Evolutionary conservation across 2,113 vertebrate species (phyloP).

Genomic region (Manacus vitellinus): DNA sequence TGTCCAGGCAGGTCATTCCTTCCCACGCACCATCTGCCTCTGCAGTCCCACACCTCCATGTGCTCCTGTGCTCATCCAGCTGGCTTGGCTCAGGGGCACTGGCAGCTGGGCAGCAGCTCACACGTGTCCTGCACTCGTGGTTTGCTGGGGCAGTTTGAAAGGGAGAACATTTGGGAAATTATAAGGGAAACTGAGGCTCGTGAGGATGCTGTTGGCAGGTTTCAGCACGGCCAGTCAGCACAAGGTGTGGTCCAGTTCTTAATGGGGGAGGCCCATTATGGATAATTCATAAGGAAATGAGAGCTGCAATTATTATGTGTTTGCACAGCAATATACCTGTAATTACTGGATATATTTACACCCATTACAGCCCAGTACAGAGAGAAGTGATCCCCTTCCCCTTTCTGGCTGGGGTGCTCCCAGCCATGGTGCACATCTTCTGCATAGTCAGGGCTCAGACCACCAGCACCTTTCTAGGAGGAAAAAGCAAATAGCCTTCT

Average conservation of each 20-base stretch:
- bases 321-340: not conserved
- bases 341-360: not conserved
- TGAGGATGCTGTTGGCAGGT: not conserved
- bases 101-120: not conserved
- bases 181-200: not conserved
- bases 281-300: not conserved
- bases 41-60: fast-evolving
- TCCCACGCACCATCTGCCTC: not conserved
- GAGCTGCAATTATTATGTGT: not conserved
- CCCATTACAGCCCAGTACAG: not conserved
- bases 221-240: not conserved
- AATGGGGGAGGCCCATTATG: fast-evolving
- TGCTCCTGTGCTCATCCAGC: fast-evolving
- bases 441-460: not conserved
- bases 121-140: fast-evolving
- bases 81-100: not conserved
- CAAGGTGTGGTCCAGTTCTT: not conserved
- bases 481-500: not conserved
- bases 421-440: fast-evolving
- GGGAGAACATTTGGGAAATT: not conserved
- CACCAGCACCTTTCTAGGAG: not conserved
- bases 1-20: not conserved
- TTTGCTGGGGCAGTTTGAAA: not conserved
- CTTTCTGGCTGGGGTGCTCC: not conserved
- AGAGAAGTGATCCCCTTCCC: not conserved